These are phyloP conservation scores for Siderastrea radians DNA, from an alignment of 92 coral and sea anemone species.

Conservation along the genomic window DNA sequence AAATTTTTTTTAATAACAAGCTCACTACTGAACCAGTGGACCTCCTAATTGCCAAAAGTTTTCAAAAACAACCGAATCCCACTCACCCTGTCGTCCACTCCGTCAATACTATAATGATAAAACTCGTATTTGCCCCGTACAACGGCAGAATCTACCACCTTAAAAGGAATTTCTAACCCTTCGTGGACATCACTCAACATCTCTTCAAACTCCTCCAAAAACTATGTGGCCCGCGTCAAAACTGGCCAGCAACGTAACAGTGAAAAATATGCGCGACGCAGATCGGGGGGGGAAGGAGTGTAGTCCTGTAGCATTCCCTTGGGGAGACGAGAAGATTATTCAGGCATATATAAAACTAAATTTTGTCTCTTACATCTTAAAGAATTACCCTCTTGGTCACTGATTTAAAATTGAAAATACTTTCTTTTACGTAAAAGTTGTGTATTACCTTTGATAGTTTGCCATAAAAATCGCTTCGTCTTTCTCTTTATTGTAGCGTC, in stretches of 20 bases:
- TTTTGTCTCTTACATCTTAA: background rate
- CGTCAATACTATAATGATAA: slow-evolving; percentile 92
- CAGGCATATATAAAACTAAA: background rate
- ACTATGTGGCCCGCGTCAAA: slow-evolving; percentile 1
- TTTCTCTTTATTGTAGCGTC: background rate
- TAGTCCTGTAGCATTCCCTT: background rate
- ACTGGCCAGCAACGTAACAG: background rate
- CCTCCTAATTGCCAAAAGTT: background rate
- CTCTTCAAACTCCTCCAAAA: background rate
- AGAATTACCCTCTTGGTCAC: background rate
- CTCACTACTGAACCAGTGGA: no score
- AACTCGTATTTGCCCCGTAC: slow-evolving; percentile 88
- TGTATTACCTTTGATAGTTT: background rate
- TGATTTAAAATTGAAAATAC: background rate
- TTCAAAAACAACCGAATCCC: background rate
- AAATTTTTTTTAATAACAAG: no score
- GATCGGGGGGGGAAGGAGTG: background rate
- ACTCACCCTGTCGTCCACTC: slow-evolving; percentile 86
- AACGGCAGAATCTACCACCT: slow-evolving; percentile 50
- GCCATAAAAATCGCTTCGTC: background rate
- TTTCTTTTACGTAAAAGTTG: background rate
- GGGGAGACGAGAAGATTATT: background rate
- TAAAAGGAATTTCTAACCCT: slow-evolving; percentile 65
- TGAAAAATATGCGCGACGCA: background rate
- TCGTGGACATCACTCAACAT: slow-evolving; percentile 77